phyloP scores from a whole-genome alignment of 1,140 invertebrate genomes.

The Polypedilum pembai region DNA sequence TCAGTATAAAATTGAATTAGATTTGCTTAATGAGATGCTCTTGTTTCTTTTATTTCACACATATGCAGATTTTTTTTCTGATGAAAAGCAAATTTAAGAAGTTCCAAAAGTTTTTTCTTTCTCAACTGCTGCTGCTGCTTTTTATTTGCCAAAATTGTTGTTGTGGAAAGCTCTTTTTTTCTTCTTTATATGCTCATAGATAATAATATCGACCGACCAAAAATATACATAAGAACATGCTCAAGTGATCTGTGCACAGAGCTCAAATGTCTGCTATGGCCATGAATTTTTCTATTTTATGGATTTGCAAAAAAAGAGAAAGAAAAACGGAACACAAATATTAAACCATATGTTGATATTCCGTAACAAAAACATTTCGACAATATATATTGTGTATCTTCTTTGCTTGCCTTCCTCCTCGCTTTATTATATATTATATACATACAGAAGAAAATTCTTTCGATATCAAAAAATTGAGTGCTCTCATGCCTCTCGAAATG shows the following conservation, averaged over 20 bases:
- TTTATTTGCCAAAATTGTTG: too few species aligned
- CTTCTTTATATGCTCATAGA: not conserved
- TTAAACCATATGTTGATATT: slow-evolving; percentile 24
- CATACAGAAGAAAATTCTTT: not conserved
- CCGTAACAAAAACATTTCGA: slow-evolving; percentile 8
- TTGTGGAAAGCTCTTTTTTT: not conserved
- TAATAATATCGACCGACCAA: not conserved
- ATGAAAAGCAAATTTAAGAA: not conserved
- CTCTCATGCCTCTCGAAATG: not conserved
- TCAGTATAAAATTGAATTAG: not conserved
- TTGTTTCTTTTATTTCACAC: slow-evolving; percentile 2
- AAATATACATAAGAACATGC: not conserved
- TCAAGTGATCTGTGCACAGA: slow-evolving; percentile 16
- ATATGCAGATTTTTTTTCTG: not conserved
- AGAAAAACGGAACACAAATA: slow-evolving; percentile 15
- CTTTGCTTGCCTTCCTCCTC: not conserved
- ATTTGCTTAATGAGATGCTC: slow-evolving; percentile 22
- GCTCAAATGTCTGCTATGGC: slow-evolving; percentile 19
- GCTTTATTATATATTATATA: not conserved
- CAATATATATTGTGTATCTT: not conserved
- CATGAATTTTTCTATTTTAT: slow-evolving; percentile 26
- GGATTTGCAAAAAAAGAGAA: slow-evolving; percentile 20
- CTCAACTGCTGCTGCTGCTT: not conserved
- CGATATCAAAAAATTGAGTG: slow-evolving; percentile 1
- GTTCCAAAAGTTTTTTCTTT: not conserved